Evolutionary conservation across 2,888 invertebrate species (phyloP), one percentile per base, ranked within the genome.

Genomic region (Scelioninae gen. 1): DNA sequence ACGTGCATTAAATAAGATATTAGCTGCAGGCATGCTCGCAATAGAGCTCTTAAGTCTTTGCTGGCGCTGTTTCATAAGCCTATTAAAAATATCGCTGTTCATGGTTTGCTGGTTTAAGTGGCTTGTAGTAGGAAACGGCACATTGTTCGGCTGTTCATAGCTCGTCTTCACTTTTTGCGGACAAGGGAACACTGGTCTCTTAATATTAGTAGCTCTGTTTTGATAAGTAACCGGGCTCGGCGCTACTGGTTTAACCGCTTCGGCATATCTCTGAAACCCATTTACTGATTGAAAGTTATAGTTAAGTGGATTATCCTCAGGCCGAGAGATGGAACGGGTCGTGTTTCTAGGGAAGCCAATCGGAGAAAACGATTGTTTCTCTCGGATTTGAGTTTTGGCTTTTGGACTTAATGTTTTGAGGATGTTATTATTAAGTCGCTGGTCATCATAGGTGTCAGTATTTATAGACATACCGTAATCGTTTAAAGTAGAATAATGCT

Each of bases 261-360:
- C 91, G 60, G 90, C 87, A 85, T 89, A 91, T 69, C 89, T 88
- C 68, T 90, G 91, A 84, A 90, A 91, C 11, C 88, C 88, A 23
- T 87, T 88, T 10, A 84, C 82, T 10, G 81, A 81, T 43, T 90
- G 90, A 87, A 90, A 91, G 81, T 89, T 89, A 63, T 89, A 90
- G 29, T 91, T 91, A 7, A 85, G 82, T 23, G 87, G 72, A 34
- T 88, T 69, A 82, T 90, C 88, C n/a, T 90, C 88, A 15, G 56
- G 11, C 2, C 53, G 15, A 0, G 51, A n/a, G 8, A 29, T 29
- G 6, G 76, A 32, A 31, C 86, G 86, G 8, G 86, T 83, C 8
- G 85, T 58, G 47, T 89, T 90, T 34, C 88, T 89, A 13, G 91
- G 89, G 72, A 91, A 91, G n/a, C 88, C 89, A 16, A 90, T 89